A percentile compares a stretch with the other conserved stretches of the same genome.
These are phyloP conservation scores for Falco berigora DNA, from an alignment of 2,797 vertebrate species.

Conservation along the genomic window DNA sequence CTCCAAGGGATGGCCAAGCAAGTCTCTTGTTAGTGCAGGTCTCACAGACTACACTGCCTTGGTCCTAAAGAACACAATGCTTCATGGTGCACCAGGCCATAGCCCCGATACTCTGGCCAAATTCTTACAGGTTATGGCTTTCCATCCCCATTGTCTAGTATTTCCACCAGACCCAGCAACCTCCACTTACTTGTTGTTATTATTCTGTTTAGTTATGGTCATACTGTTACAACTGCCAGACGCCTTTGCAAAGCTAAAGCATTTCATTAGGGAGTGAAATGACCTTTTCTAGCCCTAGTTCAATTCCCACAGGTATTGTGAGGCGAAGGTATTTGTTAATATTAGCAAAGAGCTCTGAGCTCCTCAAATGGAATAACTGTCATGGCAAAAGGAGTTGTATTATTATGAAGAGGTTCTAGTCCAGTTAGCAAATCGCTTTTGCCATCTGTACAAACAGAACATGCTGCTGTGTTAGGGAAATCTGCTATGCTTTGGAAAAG, in stretches of 20 bases:
- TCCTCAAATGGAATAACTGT: neutral
- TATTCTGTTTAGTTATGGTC: neutral
- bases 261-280: neutral
- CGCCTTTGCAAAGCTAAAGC: neutral
- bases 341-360: neutral
- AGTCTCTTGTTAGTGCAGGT: neutral
- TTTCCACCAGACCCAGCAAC: neutral
- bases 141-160: neutral
- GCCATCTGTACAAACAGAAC: neutral
- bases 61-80: neutral
- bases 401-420: neutral
- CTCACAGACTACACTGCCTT: neutral
- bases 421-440: neutral
- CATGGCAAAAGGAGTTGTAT: neutral
- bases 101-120: neutral
- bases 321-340: neutral
- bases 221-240: neutral
- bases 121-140: neutral
- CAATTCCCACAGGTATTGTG: neutral
- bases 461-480: neutral
- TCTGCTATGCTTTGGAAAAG: neutral
- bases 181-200: neutral
- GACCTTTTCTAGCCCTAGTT: neutral
- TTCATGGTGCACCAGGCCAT: rapidly evolving
- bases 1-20: neutral